Evolutionary conservation across 2,113 vertebrate species (phyloP), one percentile per base, ranked within the genome.

Genomic region (Dasyurus viverrinus): DNA sequence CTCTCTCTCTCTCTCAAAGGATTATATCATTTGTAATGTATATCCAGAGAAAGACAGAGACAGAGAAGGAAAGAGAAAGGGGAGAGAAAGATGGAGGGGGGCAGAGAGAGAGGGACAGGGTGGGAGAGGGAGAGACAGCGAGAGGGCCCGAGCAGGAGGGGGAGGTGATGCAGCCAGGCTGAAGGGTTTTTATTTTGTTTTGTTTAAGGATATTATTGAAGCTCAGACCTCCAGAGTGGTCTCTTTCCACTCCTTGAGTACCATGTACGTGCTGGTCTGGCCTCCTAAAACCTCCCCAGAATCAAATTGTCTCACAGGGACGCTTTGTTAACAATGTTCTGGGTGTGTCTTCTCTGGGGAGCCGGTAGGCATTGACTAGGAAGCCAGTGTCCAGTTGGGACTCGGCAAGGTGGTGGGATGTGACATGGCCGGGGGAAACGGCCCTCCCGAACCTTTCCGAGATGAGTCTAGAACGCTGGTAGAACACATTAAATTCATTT

Each of bases 21-120:
- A 89, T 92, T 93, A 30, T 92, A 95, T 91, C 92, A 93, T 96
- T 94, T 92, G 94, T 76, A 92, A 95, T 47, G n/a, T 94, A 93
- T 26, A 93, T 57, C 89, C 94, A 92, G 89, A 94, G 90, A 57
- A 36, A 30, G 2, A 19, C 57, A 48, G 89, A 30, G 23, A 14
- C 57, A 48, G 89, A 30, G 23, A 14, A 24, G 23, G 48, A 27
- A 42, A 27, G 89, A 68, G 57, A 68, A 50, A 42, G 47, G 10
- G 26, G 27, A 48, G 48, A 50, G 3, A 90, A 14, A 48, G 46
- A 48, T 50, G 36, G 42, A 19, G 11, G 10, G 2, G 46, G 24
- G 24, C 30, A 68, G 60, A 30, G 60, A 68, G 22, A 48, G 84
- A 5, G 89, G 57, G 27, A 30, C 14, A 3, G 23, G 84, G 19